These are phyloP conservation scores for Petroica traversi DNA, from an alignment of 2,113 vertebrate species.

Conservation along the genomic window DNA sequence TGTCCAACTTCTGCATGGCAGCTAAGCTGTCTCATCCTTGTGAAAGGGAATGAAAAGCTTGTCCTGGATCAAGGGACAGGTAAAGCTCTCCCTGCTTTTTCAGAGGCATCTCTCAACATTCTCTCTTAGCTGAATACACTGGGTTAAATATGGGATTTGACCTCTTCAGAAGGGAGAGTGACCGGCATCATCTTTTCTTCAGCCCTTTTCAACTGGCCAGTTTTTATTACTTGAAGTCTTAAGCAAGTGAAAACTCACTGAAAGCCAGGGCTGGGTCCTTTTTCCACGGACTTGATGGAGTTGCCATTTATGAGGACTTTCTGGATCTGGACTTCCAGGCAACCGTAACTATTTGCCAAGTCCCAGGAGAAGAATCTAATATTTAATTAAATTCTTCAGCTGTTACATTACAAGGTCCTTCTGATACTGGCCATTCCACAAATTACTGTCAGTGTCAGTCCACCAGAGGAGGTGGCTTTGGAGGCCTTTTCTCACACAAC, in stretches of 20 bases:
- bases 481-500: not conserved
- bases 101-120: not conserved
- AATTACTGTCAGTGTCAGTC: not conserved
- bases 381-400: not conserved
- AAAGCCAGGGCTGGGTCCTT: not conserved
- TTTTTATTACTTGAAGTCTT: not conserved
- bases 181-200: not conserved
- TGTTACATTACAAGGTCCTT: not conserved
- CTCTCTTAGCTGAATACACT: not conserved
- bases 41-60: not conserved
- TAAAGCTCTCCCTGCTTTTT: not conserved
- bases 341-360: not conserved
- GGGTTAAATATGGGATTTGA: not conserved
- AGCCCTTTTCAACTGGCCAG: rapidly evolving
- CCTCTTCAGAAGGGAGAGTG: not conserved
- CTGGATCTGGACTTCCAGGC: not conserved
- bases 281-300: not conserved
- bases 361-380: not conserved
- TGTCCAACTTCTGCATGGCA: not conserved
- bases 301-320: not conserved
- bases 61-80: not conserved
- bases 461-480: not conserved
- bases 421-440: not conserved
- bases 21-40: not conserved
- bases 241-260: not conserved